phyloP scores from a whole-genome alignment of 2,797 vertebrate species.

The Loris lydekkerianus region DNA sequence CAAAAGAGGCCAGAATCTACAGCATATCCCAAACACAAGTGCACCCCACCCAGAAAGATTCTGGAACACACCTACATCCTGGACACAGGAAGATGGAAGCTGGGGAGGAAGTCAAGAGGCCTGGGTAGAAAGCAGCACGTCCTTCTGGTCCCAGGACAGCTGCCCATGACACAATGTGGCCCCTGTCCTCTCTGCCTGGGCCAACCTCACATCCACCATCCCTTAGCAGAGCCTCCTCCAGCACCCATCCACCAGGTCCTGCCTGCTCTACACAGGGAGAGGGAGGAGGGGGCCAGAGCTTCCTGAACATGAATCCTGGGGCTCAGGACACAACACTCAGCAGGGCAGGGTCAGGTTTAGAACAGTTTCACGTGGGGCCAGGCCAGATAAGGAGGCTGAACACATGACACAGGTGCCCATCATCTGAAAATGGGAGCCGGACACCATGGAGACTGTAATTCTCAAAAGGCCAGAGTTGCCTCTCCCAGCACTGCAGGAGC shows the following conservation, averaged over 20 bases:
- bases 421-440: neutral
- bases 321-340: no score
- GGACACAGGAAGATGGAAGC: neutral
- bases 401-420: neutral
- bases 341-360: no score
- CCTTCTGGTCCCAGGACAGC: neutral
- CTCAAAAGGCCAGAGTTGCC: neutral
- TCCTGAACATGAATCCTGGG: neutral
- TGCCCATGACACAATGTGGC: neutral
- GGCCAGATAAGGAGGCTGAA: neutral
- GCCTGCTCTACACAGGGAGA: neutral
- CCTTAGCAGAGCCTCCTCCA: no score
- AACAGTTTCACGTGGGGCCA: neutral
- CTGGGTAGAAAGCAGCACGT: neutral
- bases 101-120: neutral
- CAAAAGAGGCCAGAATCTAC: neutral
- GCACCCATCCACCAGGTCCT: neutral
- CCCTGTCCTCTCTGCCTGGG: neutral
- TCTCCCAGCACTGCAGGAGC: no score
- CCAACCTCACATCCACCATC: neutral
- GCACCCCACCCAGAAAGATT: neutral
- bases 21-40: neutral
- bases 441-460: neutral
- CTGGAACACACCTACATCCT: neutral
- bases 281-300: no score